Evolutionary conservation across 2,797 vertebrate genomes (phyloP), one percentile per base, ranked within the genome.

Genomic region (Muscicapa striata): DNA sequence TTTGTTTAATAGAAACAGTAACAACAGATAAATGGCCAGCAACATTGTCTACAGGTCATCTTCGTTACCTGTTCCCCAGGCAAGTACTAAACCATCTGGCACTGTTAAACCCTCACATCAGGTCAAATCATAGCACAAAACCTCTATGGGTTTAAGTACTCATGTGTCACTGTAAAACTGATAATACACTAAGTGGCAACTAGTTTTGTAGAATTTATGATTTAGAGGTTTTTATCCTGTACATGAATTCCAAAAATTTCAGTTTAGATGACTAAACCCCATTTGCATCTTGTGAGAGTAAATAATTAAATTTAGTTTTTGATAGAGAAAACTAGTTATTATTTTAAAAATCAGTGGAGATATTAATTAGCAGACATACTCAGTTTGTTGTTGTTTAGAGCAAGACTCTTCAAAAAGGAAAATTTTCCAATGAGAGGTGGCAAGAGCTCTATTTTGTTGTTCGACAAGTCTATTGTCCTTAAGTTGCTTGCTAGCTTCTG

Each of bases 371-470:
- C 69, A 93, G 83, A 94, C 99, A 97, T 98, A 99, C 99, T 97
- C 63, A 99, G 98, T 95, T 98, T 98, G 98, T 99, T 99, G 96
- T 94, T 97, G 97, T 98, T 99, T 72, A 99, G 96, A 61, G 97
- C 98, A 94, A 99, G 98, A 96, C 98, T 99, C 97, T 98, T 99
- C 85, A 99, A 98, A 76, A 98, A 97, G 58, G 98, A 97, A 95
- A 99, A 99, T 97, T 98, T 99, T 63, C 99, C 99, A n/a, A 99
- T 95, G 55, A 98, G 89, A 9, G 97, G 96, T 22, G 99, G 98
- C 61, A 99, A 98, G n/a, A 96, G 90, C 85, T 99, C 99, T 40
- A 99, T 98, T 98, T 98, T 99, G 97, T 99, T 99, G 89, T 96
- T 98, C 0, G 99, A 99, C 95, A 99, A 97, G 79, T 99, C 98